Base-by-base conservation (phyloP, 2,888 invertebrate genomes). In the Oscheius myriophilus region DNA sequence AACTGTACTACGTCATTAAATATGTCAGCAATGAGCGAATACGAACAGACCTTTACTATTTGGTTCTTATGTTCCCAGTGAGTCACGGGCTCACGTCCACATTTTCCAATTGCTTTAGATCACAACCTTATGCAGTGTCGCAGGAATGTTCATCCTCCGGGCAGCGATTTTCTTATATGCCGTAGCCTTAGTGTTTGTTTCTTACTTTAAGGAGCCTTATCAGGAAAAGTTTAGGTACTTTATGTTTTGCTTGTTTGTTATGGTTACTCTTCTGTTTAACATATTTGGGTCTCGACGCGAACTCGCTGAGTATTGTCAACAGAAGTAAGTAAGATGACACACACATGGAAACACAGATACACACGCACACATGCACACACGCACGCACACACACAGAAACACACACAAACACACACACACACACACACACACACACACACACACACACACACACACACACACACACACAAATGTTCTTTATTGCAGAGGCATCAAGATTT, bases 161-260 rank as follows among this genome's bases (percentile, higher is more conserved):
- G 79, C 85, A 14, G 84, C 83, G 14, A 70, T 80, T 7, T 85
- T 85, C 63, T 69, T 85, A 11, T 86, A 86, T 69, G 82, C 85
- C 2, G 78, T 82, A 43, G 83, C 85, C 11, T 65, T 85, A 23
- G 85, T 84, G 78, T 83, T 57, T 18, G 67, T 49, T 41, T 23
- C 41, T 26, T 33, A n/a, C 21, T 46, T 12, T 42, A n/a, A 14
- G 9, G 14, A 21, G 41, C 7, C 14, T 57, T 11, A 57, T 41
- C 25, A 39, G 16, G 4, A 57, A 39, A 18, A 16, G 72, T 81
- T 46, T 72, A 82, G 82, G 23, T 84, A 85, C 64, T 83, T 83
- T 70, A 85, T 85, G 85, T 72, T 86, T 25, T 84, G 84, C 69
- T 75, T 85, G 14, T 85, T 86, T 70, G 80, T 86, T 6, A 74